Conservation (phyloP, 2,888 invertebrate species). For the Hemithea aestivaria region DNA sequence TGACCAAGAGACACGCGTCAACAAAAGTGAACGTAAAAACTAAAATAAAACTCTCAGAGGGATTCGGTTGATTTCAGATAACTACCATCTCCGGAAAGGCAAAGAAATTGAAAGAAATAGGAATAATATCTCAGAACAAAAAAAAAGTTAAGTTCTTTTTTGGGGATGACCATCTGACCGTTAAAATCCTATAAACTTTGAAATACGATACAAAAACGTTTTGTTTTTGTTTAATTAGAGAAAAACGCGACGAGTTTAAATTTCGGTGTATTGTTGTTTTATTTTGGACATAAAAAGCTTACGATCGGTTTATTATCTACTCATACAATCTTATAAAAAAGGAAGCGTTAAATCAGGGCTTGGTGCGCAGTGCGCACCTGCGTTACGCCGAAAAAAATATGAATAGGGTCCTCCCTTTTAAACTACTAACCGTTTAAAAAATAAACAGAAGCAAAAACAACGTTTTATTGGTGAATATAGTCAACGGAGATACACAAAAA, state of each 20-base stretch:
- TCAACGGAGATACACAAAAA: too few species aligned
- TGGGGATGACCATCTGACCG: background rate
- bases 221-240: background rate
- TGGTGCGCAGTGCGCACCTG: conserved; percentile 63
- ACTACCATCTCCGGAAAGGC: conserved; percentile 10
- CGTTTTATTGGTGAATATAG: background rate
- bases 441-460: conserved; percentile 25
- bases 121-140: conserved; percentile 5
- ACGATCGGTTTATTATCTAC: conserved; percentile 22
- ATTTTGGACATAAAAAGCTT: conserved; percentile 9
- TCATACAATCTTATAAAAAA: conserved; percentile 30
- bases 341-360: conserved; percentile 42
- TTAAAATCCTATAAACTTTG: background rate
- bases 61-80: conserved; percentile 17
- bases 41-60: conserved; percentile 30
- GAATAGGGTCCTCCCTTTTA: conserved; percentile 41
- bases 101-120: conserved; percentile 9
- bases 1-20: conserved; percentile 62
- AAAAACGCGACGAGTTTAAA: background rate
- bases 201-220: background rate
- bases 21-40: conserved; percentile 39
- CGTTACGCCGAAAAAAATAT: conserved; percentile 62
- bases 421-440: conserved; percentile 22
- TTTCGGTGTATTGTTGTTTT: conserved; percentile 5
- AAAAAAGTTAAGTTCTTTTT: conserved; percentile 4